Evolutionary conservation across 37 sponge, comb jelly and placozoan genomes (phyloP).

Genomic region (Haliclona indistincta): DNA sequence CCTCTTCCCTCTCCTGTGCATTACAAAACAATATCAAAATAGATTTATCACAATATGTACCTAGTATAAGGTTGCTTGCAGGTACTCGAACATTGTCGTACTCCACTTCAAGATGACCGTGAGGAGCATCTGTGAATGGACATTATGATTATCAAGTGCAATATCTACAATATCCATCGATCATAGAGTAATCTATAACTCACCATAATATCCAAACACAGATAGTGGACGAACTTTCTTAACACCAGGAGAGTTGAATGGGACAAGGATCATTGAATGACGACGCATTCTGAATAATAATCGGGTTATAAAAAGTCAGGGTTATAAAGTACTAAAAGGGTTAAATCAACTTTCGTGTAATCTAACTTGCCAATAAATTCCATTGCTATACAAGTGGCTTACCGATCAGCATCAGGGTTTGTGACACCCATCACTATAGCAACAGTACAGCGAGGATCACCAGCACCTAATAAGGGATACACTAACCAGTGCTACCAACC

Average conservation of each 20-base stretch:
- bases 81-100: conserved; percentile 85
- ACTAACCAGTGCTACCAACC: neutral
- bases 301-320: neutral
- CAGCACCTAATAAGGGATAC: conserved; percentile 55
- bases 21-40: neutral
- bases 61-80: conserved; percentile 68
- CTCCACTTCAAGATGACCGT: conserved; percentile 85
- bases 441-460: conserved; percentile 83
- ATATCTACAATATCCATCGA: too few relatives aligned
- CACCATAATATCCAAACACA: conserved; percentile 80
- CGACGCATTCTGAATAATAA: conserved; percentile 38
- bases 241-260: conserved; percentile 84
- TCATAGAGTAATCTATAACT: too few relatives aligned
- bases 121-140: conserved; percentile 61
- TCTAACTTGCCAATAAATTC: neutral
- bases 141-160: neutral
- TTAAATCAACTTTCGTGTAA: neutral
- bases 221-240: conserved; percentile 69
- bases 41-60: conserved; percentile 5
- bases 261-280: conserved; percentile 90
- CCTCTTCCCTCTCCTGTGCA: conserved; percentile 87
- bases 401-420: conserved; percentile 19
- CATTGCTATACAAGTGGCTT: neutral
- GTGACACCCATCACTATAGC: conserved; percentile 83
- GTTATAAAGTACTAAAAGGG: neutral